Evolutionary conservation across 30 jellyfish, hydroid and myxozoan genomes (phyloP), one percentile per base, ranked within the genome.

Genomic region (Haliclystus octoradiatus): DNA sequence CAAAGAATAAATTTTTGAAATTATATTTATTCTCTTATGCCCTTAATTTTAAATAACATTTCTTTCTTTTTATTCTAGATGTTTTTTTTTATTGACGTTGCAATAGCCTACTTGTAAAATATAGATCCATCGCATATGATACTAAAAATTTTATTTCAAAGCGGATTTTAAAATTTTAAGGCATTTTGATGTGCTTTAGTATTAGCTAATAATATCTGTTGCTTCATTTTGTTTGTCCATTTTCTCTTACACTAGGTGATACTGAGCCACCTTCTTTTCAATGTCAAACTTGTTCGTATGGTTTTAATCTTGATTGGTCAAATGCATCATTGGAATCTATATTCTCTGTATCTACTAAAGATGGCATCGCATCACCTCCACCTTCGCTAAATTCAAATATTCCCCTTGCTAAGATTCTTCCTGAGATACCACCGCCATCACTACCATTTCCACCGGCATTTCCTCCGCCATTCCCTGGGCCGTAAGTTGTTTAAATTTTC

Each of bases 221-320:
- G 57, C 19, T 40, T 40, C 19, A 5, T 5, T 40, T 40, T 40
- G 57, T 40, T 40, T 40, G 9, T 40, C 57, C 57, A 5, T 40
- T 19, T 5, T 5, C 57, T 40, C 57, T 40, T 40, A 50, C 15
- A 57, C 35, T 49, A 88, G 97, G 94, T 53, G 94, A 75, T 25
- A 53, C 64, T 49, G 98, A 81, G 65, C 81, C 78, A 31, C 98
- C 98, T 3, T 89, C 98, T 9, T 89, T 89, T 60, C 98, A 89
- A 51, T 89, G 98, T 79, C 81, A 34, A n/a, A 51, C 60, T 31
- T 89, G 98, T 62, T 79, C 98, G 52, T 89, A 89, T 69, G 98
- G 98, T 32, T 89, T 89, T 68, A 89, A 89, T 63, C 86, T 89
- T n/a, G 98, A 89, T 47, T 89, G 98, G 98, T 34, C 94, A 40